A percentile compares a stretch with the other conserved stretches of the same genome.
Conservation (phyloP, 2,113 vertebrate genomes). For the Neotragus moschatus region DNA sequence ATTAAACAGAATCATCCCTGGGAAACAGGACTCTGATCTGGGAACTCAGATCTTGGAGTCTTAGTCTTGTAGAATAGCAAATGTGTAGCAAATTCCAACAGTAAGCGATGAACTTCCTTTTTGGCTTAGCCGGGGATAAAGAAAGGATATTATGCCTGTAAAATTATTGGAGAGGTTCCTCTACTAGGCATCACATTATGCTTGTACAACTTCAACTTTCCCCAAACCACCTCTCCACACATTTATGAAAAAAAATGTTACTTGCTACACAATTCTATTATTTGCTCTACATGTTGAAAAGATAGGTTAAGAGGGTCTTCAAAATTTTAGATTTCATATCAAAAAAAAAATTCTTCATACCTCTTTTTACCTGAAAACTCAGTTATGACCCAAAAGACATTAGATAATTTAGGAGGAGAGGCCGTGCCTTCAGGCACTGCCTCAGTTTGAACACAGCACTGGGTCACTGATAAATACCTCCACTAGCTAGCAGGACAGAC, state of each 20-base stretch:
- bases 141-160: neutral
- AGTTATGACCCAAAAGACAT: neutral
- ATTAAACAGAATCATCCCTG: neutral
- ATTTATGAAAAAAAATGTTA: neutral
- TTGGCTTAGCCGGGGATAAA: neutral
- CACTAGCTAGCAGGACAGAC: neutral
- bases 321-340: neutral
- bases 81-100: neutral
- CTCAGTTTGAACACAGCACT: neutral
- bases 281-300: neutral
- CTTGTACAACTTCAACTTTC: neutral
- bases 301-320: neutral
- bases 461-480: neutral
- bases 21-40: neutral
- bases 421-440: neutral
- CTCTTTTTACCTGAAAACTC: neutral
- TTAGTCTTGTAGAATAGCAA: neutral
- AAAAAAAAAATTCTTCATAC: neutral
- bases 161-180: neutral
- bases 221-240: neutral
- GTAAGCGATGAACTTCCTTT: neutral
- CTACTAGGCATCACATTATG: neutral
- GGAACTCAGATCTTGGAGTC: neutral
- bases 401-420: neutral
- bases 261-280: slow-evolving; percentile 3